Evolutionary conservation across 2,888 invertebrate species (phyloP).

Genomic region (Meiosimyza platycephala): DNA sequence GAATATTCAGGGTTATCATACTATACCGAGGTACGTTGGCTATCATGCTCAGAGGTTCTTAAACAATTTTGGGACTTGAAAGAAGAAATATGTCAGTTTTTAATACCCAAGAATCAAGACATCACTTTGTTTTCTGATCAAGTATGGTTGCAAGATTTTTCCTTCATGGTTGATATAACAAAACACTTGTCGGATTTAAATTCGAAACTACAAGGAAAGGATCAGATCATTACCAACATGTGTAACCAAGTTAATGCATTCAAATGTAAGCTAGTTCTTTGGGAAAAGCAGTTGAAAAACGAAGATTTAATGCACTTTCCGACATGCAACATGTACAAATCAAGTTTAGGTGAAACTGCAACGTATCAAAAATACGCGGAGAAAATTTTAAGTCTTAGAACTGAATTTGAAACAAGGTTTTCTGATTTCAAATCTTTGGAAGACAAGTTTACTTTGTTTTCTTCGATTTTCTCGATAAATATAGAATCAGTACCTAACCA

Average conservation of each 20-base stretch:
- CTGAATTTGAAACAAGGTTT: slow-evolving; percentile 47
- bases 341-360: slow-evolving; percentile 38
- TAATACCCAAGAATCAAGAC: too few relatives aligned
- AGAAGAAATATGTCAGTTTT: too few relatives aligned
- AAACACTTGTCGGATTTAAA: slow-evolving; percentile 39
- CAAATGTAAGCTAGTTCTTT: slow-evolving; percentile 46
- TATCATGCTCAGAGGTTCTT: slow-evolving; percentile 47
- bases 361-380: slow-evolving; percentile 37
- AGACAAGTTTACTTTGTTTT: slow-evolving; percentile 35
- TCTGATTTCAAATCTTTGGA: slow-evolving; percentile 43
- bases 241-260: slow-evolving; percentile 45
- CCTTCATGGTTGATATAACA: slow-evolving; percentile 37
- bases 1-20: too few relatives aligned
- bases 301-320: slow-evolving; percentile 39
- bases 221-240: slow-evolving; percentile 45
- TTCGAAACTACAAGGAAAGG: slow-evolving; percentile 42
- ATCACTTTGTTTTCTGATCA: slow-evolving; percentile 35
- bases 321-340: slow-evolving; percentile 40
- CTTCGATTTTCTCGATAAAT: slow-evolving; percentile 7
- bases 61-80: too few relatives aligned
- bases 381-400: slow-evolving; percentile 37
- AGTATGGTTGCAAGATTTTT: slow-evolving; percentile 36
- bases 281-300: slow-evolving; percentile 41
- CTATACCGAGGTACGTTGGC: slow-evolving; percentile 47
- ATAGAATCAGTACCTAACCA: slow-evolving; percentile 9